These are phyloP conservation scores for Trichomycterus rosablanca DNA, from an alignment of 2,113 vertebrate species.

Conservation along the genomic window DNA sequence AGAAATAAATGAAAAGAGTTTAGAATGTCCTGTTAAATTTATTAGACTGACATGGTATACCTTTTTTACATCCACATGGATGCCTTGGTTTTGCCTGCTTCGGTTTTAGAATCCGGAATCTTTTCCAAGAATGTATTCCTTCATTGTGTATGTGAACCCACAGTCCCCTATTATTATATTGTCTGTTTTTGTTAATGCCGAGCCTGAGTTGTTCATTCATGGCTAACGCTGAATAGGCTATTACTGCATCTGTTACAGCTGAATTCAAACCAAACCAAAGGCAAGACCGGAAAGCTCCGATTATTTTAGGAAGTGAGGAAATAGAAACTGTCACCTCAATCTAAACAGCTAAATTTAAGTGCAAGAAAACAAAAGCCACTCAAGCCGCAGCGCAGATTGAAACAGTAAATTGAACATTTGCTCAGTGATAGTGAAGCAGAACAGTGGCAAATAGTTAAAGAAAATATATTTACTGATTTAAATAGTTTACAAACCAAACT, in stretches of 20 bases:
- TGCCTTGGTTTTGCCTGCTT: not conserved
- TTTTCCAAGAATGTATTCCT: too few species aligned
- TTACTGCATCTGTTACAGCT: conserved; percentile 11
- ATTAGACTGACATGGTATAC: too few species aligned
- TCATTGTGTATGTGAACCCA: not conserved
- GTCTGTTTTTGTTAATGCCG: conserved; percentile 16
- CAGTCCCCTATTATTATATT: conserved; percentile 11
- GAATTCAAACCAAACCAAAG: not conserved
- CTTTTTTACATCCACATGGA: too few species aligned
- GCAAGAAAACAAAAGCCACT: not conserved
- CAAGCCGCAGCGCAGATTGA: too few species aligned
- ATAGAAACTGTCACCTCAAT: conserved; percentile 18
- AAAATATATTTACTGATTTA: not conserved
- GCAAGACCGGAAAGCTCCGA: conserved; percentile 7
- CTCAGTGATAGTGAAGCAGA: too few species aligned
- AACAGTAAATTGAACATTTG: too few species aligned
- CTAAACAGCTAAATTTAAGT: conserved; percentile 5
- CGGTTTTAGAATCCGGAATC: not conserved
- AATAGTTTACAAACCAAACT: too few species aligned
- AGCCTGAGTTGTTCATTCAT: not conserved
- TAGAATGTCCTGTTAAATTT: too few species aligned
- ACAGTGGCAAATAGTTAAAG: too few species aligned
- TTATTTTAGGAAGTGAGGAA: conserved; percentile 16
- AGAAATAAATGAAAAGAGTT: too few species aligned
- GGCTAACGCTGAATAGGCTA: not conserved